Conservation (phyloP, 2,113 vertebrate genomes). For the Sorex araneus region DNA sequence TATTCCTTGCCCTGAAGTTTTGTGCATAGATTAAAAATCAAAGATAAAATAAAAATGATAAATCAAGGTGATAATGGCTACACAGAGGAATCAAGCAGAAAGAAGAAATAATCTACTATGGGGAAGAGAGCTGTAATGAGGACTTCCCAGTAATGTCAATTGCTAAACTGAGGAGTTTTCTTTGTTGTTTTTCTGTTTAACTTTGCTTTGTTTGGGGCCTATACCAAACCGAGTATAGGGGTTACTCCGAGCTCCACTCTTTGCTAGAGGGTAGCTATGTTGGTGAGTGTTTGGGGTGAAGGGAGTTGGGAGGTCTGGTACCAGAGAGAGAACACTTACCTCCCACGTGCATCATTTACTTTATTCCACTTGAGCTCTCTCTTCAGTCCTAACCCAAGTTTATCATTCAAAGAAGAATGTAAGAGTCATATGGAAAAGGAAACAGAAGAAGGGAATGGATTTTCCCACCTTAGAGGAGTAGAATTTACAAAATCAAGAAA, state of each 20-base stretch:
- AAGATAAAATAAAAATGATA: slow-evolving; percentile 13
- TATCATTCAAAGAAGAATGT: not conserved
- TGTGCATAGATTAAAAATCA: slow-evolving; percentile 22
- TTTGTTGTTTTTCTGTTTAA: no score
- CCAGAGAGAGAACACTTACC: no score
- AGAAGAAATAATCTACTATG: slow-evolving; percentile 5
- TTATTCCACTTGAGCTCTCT: no score
- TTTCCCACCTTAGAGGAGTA: not conserved
- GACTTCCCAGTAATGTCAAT: not conserved
- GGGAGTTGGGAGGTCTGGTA: no score
- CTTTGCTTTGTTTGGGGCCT: no score
- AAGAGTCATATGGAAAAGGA: not conserved
- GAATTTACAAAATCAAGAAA: not conserved
- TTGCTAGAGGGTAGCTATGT: no score
- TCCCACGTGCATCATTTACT: no score
- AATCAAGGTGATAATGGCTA: not conserved
- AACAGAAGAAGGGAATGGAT: not conserved
- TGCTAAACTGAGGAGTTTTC: not conserved
- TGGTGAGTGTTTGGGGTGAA: no score
- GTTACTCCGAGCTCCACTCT: not conserved
- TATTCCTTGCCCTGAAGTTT: slow-evolving; percentile 48
- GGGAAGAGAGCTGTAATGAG: not conserved
- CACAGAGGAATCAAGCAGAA: not conserved
- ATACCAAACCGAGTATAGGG: no score
- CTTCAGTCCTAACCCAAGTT: no score